A percentile compares a stretch with the other conserved stretches of the same genome.
phyloP scores from a whole-genome alignment of 1,140 invertebrate species.

The Chironomus striatipennis region DNA sequence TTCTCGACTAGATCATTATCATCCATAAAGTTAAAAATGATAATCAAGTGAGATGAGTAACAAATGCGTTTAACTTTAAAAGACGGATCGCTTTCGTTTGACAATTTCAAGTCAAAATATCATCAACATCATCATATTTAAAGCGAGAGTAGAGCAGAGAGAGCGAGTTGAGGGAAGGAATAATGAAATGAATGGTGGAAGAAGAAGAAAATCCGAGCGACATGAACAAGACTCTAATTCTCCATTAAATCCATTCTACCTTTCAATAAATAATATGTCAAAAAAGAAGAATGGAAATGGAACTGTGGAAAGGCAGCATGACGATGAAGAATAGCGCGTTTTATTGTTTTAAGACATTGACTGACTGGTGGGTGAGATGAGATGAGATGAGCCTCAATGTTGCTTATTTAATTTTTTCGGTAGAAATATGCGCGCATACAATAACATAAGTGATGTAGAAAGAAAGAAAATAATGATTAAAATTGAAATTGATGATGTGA shows the following conservation, averaged over 20 bases:
- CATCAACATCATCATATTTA: neutral
- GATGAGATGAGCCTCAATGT: too few species aligned
- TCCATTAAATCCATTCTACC: constrained; percentile 8
- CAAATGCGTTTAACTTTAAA: neutral
- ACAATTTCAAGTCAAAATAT: constrained; percentile 14
- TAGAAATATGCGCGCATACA: neutral
- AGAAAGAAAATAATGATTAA: constrained; percentile 19
- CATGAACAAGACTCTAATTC: constrained; percentile 12
- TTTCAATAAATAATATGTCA: constrained; percentile 15
- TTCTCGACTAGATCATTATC: constrained; percentile 10
- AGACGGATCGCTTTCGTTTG: neutral
- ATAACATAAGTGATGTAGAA: neutral
- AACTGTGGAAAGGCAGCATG: neutral
- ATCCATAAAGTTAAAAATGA: neutral
- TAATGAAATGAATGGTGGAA: too few species aligned
- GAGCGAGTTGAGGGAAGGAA: too few species aligned
- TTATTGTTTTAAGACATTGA: neutral
- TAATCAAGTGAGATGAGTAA: neutral
- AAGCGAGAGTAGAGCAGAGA: neutral
- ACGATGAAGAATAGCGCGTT: neutral
- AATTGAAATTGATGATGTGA: constrained; percentile 23
- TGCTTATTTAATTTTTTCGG: neutral
- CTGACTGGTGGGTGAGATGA: too few species aligned
- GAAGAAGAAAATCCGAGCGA: constrained; percentile 6
- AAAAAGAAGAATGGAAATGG: neutral